phyloP scores from a whole-genome alignment of 2,797 vertebrate species.

The Aldrovandia affinis region DNA sequence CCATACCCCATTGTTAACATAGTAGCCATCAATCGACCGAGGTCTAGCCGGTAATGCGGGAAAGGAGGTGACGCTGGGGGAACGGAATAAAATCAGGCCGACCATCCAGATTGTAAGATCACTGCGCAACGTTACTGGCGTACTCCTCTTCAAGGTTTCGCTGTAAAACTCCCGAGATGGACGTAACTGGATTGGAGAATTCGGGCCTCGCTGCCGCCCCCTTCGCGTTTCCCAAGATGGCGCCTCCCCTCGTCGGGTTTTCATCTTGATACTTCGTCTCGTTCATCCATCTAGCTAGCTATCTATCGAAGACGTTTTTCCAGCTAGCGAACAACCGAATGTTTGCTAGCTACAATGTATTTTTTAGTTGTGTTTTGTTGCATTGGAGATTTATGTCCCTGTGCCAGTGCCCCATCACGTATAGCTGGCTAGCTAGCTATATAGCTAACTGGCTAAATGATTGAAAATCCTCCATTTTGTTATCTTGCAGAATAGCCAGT shows the following conservation, averaged over 20 bases:
- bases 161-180: not conserved
- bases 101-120: slow-evolving; percentile 41
- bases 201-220: slow-evolving; percentile 56
- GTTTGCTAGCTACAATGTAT: not conserved
- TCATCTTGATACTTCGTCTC: not conserved
- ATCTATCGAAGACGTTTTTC: no score
- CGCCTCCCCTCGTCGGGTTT: slow-evolving; percentile 69
- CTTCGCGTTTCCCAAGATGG: slow-evolving; percentile 74
- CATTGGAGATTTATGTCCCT: not conserved
- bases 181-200: slow-evolving; percentile 67
- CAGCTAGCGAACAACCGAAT: not conserved
- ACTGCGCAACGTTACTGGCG: slow-evolving; percentile 37
- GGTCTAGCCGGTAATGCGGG: slow-evolving; percentile 25
- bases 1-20: not conserved
- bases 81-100: slow-evolving; percentile 38
- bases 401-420: not conserved
- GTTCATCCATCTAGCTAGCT: no score
- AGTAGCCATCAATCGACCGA: not conserved
- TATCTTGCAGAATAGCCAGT: not conserved
- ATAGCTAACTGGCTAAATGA: not conserved
- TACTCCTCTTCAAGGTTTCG: not conserved
- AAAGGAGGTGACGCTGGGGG: slow-evolving; percentile 36
- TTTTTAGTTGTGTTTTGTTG: not conserved
- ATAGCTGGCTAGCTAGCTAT: slow-evolving; percentile 32
- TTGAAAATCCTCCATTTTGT: slow-evolving; percentile 20